phyloP scores from a whole-genome alignment of 2,113 vertebrate species.

The Reinhardtius hippoglossoides region DNA sequence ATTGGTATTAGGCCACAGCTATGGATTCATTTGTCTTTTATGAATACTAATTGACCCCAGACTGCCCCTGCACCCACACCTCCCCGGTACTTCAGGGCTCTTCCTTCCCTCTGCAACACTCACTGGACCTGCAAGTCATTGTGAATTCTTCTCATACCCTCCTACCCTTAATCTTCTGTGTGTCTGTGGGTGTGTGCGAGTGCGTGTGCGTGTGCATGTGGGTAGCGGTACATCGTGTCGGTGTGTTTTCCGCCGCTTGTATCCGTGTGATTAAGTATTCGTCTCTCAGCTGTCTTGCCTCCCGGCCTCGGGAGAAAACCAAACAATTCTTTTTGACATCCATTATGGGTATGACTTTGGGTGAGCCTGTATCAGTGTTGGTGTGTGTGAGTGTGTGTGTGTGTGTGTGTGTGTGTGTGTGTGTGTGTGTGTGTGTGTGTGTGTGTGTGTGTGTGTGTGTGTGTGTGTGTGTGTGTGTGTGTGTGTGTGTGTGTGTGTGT shows the following conservation, averaged over 20 bases:
- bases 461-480: constrained; percentile 4
- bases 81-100: constrained; percentile 12
- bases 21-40: constrained; percentile 81
- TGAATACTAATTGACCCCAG: constrained; percentile 82
- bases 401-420: constrained; percentile 1
- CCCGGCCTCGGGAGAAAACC: constrained; percentile 46
- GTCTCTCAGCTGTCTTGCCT: constrained; percentile 41
- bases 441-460: neutral
- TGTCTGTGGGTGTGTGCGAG: neutral
- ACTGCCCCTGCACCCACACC: constrained; percentile 54
- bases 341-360: constrained; percentile 36
- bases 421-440: neutral
- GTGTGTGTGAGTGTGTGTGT: constrained; percentile 1
- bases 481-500: constrained; percentile 1
- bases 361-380: constrained; percentile 11
- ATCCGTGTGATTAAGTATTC: constrained; percentile 66
- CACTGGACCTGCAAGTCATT: constrained; percentile 36
- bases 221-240: constrained; percentile 12
- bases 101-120: constrained; percentile 35
- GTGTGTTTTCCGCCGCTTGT: constrained; percentile 21
- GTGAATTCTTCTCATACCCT: constrained; percentile 9
- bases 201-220: neutral
- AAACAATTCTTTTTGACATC: constrained; percentile 69
- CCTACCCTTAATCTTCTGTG: constrained; percentile 11
- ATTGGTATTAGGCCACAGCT: constrained; percentile 80